Conservation (phyloP, 1,140 invertebrate species). For the Armadillidium nasatum region DNA sequence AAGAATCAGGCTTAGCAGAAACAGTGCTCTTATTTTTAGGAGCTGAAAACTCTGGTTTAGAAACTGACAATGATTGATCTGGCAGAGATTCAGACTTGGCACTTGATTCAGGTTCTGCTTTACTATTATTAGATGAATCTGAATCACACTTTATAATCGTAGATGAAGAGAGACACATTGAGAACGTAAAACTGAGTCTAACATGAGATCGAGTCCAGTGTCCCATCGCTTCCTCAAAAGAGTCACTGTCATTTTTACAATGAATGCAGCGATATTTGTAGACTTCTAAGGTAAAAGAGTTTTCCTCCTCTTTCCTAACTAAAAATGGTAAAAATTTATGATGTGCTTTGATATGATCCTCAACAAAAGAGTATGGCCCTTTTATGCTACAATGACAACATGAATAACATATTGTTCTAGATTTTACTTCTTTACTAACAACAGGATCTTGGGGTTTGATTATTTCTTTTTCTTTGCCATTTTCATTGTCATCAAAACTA, state of each 20-base stretch:
- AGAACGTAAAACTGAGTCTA: conserved; percentile 33
- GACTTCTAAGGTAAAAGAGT: conserved; percentile 35
- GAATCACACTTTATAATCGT: neutral
- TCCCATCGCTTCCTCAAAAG: conserved; percentile 38
- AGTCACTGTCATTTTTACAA: conserved; percentile 36
- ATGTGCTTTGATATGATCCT: conserved; percentile 38
- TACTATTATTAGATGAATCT: neutral
- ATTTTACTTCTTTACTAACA: neutral
- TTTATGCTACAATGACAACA: conserved; percentile 42
- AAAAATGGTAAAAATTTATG: conserved; percentile 40
- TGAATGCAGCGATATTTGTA: conserved; percentile 41
- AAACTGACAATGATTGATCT: too few relatives aligned
- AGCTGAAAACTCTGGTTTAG: neutral
- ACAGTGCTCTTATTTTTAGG: neutral
- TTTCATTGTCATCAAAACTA: conserved; percentile 10
- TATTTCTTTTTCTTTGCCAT: neutral
- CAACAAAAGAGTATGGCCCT: conserved; percentile 27
- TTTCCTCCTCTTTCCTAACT: conserved; percentile 35
- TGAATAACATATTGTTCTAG: conserved; percentile 20
- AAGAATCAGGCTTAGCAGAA: neutral
- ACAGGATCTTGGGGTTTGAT: neutral
- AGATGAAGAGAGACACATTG: neutral
- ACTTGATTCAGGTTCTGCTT: neutral
- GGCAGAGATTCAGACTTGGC: neutral
- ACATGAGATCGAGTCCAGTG: conserved; percentile 41